A percentile compares a stretch with the other conserved stretches of the same genome.
Evolutionary conservation across 2,888 invertebrate species (phyloP).

Genomic region (Stenotaenia linearis): DNA sequence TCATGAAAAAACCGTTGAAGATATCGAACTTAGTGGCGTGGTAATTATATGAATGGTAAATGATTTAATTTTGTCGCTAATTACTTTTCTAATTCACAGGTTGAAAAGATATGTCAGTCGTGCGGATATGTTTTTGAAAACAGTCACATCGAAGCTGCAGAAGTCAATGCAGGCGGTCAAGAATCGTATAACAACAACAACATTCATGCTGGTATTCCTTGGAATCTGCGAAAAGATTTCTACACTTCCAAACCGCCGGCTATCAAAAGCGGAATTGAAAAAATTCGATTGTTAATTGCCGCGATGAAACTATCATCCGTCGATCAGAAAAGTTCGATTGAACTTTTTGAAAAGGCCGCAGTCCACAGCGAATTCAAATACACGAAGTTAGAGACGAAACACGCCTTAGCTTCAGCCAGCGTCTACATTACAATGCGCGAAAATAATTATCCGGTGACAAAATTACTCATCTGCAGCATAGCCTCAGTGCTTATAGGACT

Average conservation of each 20-base stretch:
- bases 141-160: neutral
- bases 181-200: neutral
- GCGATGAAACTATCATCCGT: neutral
- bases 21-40: neutral
- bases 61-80: neutral
- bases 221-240: neutral
- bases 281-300: neutral
- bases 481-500: neutral
- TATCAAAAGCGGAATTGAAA: neutral
- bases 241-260: neutral
- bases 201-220: neutral
- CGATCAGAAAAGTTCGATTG: neutral
- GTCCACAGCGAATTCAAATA: neutral
- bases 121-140: neutral
- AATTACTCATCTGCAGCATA: neutral
- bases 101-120: neutral
- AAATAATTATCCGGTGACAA: constrained; percentile 7
- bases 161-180: neutral
- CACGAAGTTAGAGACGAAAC: neutral
- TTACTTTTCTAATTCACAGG: neutral
- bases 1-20: neutral
- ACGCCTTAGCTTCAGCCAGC: neutral
- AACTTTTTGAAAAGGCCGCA: neutral
- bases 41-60: neutral
- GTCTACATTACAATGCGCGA: neutral